Percentiles rank a stretch among this genome's conserved stretches.
These are phyloP conservation scores for Tetragnatha versicolor DNA, from an alignment of 1,140 invertebrate genomes.

Conservation along the genomic window DNA sequence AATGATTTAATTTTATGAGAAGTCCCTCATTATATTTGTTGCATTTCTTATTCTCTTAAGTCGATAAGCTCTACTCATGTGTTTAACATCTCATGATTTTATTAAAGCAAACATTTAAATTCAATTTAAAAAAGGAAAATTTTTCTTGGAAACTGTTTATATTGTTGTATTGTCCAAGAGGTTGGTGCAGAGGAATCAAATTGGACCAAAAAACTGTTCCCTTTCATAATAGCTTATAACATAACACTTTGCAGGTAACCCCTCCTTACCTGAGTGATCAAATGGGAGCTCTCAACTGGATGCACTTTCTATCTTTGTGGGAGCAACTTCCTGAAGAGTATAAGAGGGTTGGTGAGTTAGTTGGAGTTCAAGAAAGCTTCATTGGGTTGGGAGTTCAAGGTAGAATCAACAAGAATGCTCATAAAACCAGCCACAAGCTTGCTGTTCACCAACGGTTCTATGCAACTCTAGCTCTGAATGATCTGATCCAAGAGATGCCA, in stretches of 20 bases:
- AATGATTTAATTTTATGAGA: too few relatives aligned
- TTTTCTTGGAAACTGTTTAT: too few relatives aligned
- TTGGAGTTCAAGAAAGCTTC: constrained; percentile 90
- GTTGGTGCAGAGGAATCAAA: too few relatives aligned
- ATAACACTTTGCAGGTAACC: constrained; percentile 89
- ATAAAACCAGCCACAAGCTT: constrained; percentile 66
- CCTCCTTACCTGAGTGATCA: constrained; percentile 57
- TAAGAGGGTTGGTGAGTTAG: constrained; percentile 85
- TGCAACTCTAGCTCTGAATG: constrained; percentile 87
- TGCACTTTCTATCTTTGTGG: constrained; percentile 84
- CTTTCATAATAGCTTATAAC: constrained; percentile 92
- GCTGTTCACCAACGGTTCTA: constrained; percentile 79
- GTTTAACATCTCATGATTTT: too few relatives aligned
- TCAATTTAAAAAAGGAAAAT: too few relatives aligned
- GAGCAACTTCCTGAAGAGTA: constrained; percentile 79
- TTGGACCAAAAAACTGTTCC: constrained; percentile 85
- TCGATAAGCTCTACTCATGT: too few relatives aligned
- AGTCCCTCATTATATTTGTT: too few relatives aligned
- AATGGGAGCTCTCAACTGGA: constrained; percentile 78
- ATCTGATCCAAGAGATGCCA: constrained; percentile 90
- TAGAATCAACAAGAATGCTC: constrained; percentile 64
- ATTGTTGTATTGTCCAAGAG: too few relatives aligned
- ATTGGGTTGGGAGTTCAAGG: constrained; percentile 81
- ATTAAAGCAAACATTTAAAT: too few relatives aligned
- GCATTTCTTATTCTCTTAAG: too few relatives aligned